A percentile compares a stretch with the other conserved stretches of the same genome.
These are phyloP conservation scores for Eretmocerus hayati DNA, from an alignment of 2,888 invertebrate species.

Conservation along the genomic window DNA sequence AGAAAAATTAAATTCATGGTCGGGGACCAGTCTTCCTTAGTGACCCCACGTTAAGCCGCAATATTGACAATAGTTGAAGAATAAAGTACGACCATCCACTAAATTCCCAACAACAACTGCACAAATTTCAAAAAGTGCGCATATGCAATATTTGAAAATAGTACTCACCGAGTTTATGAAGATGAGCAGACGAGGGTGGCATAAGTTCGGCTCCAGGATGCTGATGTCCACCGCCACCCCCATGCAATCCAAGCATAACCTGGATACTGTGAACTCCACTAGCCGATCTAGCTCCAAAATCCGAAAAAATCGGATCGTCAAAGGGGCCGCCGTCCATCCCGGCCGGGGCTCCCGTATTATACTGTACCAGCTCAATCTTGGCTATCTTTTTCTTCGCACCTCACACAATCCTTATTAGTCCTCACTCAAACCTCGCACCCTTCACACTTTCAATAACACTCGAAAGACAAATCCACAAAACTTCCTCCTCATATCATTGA, in stretches of 20 bases:
- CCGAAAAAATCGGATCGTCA: conserved; percentile 75
- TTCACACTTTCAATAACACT: too few species aligned
- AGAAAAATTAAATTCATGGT: too few species aligned
- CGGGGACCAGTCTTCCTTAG: too few species aligned
- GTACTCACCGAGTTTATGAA: conserved; percentile 34
- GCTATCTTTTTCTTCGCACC: not conserved
- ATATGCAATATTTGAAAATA: too few species aligned
- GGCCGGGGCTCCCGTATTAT: conserved; percentile 27
- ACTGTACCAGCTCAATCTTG: conserved; percentile 12
- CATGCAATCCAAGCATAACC: conserved; percentile 60
- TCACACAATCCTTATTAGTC: too few species aligned
- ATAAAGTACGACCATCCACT: too few species aligned
- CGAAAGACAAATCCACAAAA: too few species aligned
- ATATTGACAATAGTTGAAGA: too few species aligned
- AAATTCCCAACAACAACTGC: not conserved
- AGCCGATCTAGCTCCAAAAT: conserved; percentile 58
- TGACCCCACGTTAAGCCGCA: too few species aligned
- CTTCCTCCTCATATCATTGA: too few species aligned
- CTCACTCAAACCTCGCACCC: too few species aligned
- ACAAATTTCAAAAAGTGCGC: not conserved
- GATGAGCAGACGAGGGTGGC: conserved; percentile 37
- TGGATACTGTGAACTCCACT: conserved; percentile 59
- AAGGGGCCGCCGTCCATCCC: conserved; percentile 64
- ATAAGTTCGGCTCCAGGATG: conserved; percentile 44
- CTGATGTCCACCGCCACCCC: conserved; percentile 44